A percentile compares a stretch with the other conserved stretches of the same genome.
phyloP scores from a whole-genome alignment of 1,140 invertebrate species.

The Odontomachus brunneus region DNA sequence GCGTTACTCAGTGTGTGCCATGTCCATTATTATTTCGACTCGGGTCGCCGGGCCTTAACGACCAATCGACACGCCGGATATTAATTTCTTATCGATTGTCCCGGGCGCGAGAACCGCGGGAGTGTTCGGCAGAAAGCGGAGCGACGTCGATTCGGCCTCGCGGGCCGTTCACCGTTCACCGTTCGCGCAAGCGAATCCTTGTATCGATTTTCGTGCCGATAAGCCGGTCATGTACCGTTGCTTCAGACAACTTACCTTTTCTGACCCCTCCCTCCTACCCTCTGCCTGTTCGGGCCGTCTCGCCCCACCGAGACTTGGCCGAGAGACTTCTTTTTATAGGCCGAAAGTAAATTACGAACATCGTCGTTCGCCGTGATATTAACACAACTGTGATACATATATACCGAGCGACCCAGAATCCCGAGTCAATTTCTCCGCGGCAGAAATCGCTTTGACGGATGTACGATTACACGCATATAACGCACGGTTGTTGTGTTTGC shows the following conservation, averaged over 20 bases:
- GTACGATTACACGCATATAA: too few species aligned
- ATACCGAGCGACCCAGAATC: neutral
- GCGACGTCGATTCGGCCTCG: conserved; percentile 7
- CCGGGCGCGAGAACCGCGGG: neutral
- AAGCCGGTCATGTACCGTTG: conserved; percentile 75
- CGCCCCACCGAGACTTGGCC: too few species aligned
- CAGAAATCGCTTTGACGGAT: neutral
- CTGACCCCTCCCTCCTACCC: too few species aligned
- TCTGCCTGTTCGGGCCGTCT: neutral
- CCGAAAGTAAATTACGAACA: conserved; percentile 41
- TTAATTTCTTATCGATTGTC: conserved; percentile 84
- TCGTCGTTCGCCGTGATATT: conserved; percentile 18
- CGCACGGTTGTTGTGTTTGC: neutral
- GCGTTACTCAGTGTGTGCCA: conserved; percentile 61
- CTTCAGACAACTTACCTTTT: conserved; percentile 72
- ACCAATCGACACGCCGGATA: conserved; percentile 82
- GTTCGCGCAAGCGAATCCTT: conserved; percentile 55
- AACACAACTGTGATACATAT: neutral
- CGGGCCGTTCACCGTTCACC: conserved; percentile 25
- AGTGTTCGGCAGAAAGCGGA: conserved; percentile 43
- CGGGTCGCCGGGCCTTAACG: conserved; percentile 77
- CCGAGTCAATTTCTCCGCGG: neutral
- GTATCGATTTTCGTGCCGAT: conserved; percentile 68
- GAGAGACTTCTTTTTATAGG: conserved; percentile 26
- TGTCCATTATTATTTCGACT: conserved; percentile 83